phyloP scores from a whole-genome alignment of 2,113 vertebrate species.

The Chamaea fasciata region DNA sequence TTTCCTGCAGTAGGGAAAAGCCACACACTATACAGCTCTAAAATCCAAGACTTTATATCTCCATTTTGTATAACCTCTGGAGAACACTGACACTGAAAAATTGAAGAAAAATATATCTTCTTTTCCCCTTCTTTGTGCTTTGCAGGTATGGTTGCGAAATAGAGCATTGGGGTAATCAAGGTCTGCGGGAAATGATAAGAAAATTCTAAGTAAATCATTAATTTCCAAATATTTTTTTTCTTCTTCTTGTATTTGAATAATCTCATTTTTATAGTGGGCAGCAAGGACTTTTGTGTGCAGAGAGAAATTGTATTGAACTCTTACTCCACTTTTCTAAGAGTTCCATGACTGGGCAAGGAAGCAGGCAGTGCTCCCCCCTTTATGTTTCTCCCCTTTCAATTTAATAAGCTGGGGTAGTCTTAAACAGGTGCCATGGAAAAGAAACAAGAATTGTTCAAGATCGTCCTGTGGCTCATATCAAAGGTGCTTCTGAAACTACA shows the following conservation, averaged over 20 bases:
- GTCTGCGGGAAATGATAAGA: neutral
- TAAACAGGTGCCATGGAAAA: neutral
- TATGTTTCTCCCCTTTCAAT: neutral
- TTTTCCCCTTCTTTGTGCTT: neutral
- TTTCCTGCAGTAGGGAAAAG: neutral
- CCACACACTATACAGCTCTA: neutral
- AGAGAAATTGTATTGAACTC: neutral
- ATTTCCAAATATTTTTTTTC: rapidly evolving
- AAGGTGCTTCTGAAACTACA: constrained; percentile 47
- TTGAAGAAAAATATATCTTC: neutral
- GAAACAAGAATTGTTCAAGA: neutral
- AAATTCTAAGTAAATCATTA: rapidly evolving
- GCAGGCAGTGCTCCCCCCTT: rapidly evolving
- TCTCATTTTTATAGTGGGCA: neutral
- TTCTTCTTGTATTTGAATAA: neutral
- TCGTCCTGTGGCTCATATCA: neutral
- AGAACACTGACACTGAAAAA: neutral
- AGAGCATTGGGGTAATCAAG: neutral
- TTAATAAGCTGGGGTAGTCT: neutral
- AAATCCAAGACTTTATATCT: neutral
- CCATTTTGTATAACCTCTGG: neutral
- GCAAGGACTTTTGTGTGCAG: neutral
- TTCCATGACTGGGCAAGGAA: neutral
- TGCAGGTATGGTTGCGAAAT: neutral
- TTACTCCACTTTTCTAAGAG: neutral